Evolutionary conservation across 2,888 invertebrate genomes (phyloP), one percentile per base, ranked within the genome.

Genomic region (Athalia circularis): DNA sequence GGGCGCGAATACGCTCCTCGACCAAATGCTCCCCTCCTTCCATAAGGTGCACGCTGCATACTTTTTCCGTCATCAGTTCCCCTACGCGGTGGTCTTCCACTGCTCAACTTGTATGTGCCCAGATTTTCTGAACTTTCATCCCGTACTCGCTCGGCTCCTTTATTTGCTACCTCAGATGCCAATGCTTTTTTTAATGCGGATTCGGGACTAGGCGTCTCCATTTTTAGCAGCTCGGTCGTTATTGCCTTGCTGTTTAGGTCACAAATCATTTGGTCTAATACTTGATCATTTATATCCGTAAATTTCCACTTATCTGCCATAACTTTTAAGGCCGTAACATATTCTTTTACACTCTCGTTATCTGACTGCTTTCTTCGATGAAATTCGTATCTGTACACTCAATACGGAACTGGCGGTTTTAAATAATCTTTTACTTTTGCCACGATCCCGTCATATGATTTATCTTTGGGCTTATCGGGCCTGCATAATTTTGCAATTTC

Each of bases 401-500:
- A 13, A 7, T 57, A 29, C 43, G 54, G 9, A n/a, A n/a, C 57
- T 54, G n/a, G n/a, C 8, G 70, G 70, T 57, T 57, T 43, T 29
- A 70, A 43, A 57, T 70, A 65, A 6, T 54, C 57, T 43, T 45
- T 70, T 43, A 70, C 57, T 48, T 57, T 11, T 13, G 54, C 29
- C 6, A 57, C 43, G 11, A 70, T 65, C 3, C 5, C 52, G 9
- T 43, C 29, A 7, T 15, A 57, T 47, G n/a, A 13, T 43, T 8
- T 59, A 5, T 74, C 74, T 13, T 9, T 29, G 6, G 74, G 79
- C 67, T 48, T 75, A 5, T 15, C 43, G 29, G 79, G 75, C 11
- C 11, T 15, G 29, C 74, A 79, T 1, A 79, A 45, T 48, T 78
- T 79, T 2, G 68, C 67, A 3, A 80, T 77, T 0, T 79, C 54